Evolutionary conservation across 1,140 invertebrate species (phyloP).

Genomic region (Plectus sambesii): DNA sequence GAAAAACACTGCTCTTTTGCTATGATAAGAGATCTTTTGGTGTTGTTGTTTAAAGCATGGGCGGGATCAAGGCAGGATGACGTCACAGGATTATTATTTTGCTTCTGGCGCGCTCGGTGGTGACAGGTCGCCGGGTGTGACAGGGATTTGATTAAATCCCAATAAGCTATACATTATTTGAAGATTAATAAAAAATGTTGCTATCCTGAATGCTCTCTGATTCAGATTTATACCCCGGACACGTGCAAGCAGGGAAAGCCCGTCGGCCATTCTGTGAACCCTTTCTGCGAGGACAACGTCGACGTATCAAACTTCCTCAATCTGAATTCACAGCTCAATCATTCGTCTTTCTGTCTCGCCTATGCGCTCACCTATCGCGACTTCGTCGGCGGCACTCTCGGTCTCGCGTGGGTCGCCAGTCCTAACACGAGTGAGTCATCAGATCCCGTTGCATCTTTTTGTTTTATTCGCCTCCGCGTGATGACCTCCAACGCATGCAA

Average conservation of each 20-base stretch:
- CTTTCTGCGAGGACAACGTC: conserved; percentile 92
- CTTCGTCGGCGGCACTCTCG: conserved; percentile 87
- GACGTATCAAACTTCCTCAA: conserved; percentile 99
- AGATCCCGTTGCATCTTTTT: background rate
- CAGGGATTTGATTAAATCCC: too few species aligned
- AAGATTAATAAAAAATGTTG: too few species aligned
- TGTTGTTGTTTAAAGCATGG: too few species aligned
- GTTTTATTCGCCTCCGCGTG: background rate
- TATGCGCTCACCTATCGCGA: conserved; percentile 98
- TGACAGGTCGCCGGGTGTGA: too few species aligned
- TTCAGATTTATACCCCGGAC: conserved; percentile 49
- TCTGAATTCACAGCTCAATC: conserved; percentile 86
- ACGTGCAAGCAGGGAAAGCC: conserved; percentile 38
- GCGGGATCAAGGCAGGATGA: too few species aligned
- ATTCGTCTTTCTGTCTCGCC: conserved; percentile 92
- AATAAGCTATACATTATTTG: conserved; percentile 13
- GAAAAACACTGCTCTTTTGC: too few species aligned
- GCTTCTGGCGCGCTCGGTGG: too few species aligned
- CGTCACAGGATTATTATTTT: too few species aligned
- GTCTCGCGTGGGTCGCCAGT: conserved; percentile 94
- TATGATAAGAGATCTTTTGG: too few species aligned
- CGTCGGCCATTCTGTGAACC: conserved; percentile 53
- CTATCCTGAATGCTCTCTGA: too few species aligned
- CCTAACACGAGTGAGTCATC: conserved; percentile 54
- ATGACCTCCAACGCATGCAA: too few species aligned